A percentile compares a stretch with the other conserved stretches of the same genome.
These are phyloP conservation scores for Camponotus vicinus DNA, from an alignment of 1,140 invertebrate genomes.

Conservation along the genomic window DNA sequence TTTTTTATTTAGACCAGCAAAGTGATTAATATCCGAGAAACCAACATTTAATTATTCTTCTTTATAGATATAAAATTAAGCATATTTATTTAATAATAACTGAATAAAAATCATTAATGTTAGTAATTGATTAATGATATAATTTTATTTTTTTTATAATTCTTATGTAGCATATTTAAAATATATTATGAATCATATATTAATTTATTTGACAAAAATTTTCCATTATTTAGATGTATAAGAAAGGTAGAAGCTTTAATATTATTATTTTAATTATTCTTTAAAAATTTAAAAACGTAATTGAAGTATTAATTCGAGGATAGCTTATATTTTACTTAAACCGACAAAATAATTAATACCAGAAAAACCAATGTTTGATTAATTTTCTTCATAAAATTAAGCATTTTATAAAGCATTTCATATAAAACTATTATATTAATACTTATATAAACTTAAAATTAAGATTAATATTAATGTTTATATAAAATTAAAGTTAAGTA, in stretches of 20 bases:
- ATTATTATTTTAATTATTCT: constrained; percentile 1
- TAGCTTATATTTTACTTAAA: not conserved
- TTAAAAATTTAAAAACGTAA: not conserved
- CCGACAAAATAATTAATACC: not conserved
- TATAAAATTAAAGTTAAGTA: no score
- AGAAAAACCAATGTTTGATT: not conserved
- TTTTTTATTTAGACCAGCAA: not conserved
- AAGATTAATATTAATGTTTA: no score
- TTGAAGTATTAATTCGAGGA: not conserved
- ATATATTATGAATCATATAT: not conserved
- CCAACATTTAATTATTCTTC: not conserved
- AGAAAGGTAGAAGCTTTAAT: not conserved
- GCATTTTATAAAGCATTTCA: no score
- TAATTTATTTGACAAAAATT: constrained; percentile 6
- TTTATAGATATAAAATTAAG: not conserved
- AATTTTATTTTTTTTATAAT: no score
- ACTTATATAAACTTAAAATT: no score
- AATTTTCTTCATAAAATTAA: not conserved
- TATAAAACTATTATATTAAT: no score
- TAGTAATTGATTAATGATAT: not conserved
- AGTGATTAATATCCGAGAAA: not conserved
- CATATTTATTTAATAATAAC: not conserved
- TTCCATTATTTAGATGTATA: not conserved
- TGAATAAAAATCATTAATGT: not conserved
- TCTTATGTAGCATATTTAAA: not conserved